Evolutionary conservation across 2,113 vertebrate genomes (phyloP).

Genomic region (Otus sunia): DNA sequence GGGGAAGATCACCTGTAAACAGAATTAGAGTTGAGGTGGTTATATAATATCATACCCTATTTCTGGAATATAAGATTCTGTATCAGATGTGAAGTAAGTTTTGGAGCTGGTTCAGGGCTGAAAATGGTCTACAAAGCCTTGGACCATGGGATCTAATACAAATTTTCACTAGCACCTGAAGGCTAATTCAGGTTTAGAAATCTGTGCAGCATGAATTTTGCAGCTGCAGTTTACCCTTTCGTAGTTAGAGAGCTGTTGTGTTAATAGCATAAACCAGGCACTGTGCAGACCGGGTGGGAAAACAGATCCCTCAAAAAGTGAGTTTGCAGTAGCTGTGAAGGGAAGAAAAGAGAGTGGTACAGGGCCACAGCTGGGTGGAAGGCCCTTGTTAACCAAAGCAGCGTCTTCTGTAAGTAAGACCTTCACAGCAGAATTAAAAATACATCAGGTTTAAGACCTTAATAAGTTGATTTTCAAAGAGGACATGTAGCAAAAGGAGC

Average conservation of each 20-base stretch:
- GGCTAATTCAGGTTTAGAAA: neutral
- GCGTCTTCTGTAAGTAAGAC: neutral
- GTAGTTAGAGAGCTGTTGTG: neutral
- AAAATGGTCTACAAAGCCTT: neutral
- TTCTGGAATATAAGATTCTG: too few relatives aligned
- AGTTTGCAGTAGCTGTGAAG: neutral
- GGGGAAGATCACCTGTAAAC: neutral
- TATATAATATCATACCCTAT: neutral
- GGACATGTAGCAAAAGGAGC: neutral
- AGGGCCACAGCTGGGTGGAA: neutral
- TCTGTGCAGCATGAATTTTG: neutral
- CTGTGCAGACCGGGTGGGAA: neutral
- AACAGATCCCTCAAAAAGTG: neutral
- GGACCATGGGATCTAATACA: neutral
- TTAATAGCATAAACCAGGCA: neutral
- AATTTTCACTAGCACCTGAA: neutral
- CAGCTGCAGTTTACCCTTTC: neutral
- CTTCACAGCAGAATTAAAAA: neutral
- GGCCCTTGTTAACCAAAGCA: neutral
- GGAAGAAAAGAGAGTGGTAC: accelerated
- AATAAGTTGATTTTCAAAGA: neutral
- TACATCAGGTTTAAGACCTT: neutral
- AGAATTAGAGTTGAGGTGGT: neutral
- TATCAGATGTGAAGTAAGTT: neutral
- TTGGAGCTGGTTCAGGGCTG: neutral